phyloP scores from a whole-genome alignment of 2,113 vertebrate genomes.

The Montifringilla adamsi region DNA sequence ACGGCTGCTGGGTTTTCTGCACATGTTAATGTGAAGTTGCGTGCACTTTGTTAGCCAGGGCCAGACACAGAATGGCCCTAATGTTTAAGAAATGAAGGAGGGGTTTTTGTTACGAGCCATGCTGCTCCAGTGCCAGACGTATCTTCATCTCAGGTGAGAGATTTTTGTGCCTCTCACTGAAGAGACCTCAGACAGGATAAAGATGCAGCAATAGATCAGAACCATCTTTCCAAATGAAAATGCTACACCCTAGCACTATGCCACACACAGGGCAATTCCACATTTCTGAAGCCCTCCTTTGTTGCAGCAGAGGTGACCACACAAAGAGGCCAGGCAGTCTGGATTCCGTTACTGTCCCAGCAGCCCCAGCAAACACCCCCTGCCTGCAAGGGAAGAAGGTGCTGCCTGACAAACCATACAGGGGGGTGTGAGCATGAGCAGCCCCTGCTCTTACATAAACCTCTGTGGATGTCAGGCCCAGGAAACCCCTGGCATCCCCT shows the following conservation, averaged over 20 bases:
- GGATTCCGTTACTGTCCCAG: background rate
- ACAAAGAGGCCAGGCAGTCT: rapidly evolving
- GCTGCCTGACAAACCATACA: background rate
- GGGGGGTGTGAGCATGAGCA: rapidly evolving
- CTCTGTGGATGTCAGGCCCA: background rate
- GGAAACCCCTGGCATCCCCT: background rate
- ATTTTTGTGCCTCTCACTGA: background rate
- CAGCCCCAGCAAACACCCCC: background rate
- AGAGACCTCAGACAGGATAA: background rate
- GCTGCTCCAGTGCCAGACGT: background rate
- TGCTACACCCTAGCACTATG: rapidly evolving
- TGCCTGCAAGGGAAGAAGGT: background rate
- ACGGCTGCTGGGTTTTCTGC: background rate
- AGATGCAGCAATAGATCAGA: background rate
- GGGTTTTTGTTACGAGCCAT: background rate
- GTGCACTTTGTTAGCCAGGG: background rate
- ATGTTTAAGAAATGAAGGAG: background rate
- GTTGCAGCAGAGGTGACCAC: background rate
- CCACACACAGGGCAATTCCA: background rate
- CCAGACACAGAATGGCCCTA: background rate
- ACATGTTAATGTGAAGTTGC: background rate
- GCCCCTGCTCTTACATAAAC: background rate
- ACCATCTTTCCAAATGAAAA: background rate
- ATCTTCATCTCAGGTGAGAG: background rate
- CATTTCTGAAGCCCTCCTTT: background rate